Base-by-base conservation (phyloP, 1,140 invertebrate species). In the Chrysomallon squamiferum region DNA sequence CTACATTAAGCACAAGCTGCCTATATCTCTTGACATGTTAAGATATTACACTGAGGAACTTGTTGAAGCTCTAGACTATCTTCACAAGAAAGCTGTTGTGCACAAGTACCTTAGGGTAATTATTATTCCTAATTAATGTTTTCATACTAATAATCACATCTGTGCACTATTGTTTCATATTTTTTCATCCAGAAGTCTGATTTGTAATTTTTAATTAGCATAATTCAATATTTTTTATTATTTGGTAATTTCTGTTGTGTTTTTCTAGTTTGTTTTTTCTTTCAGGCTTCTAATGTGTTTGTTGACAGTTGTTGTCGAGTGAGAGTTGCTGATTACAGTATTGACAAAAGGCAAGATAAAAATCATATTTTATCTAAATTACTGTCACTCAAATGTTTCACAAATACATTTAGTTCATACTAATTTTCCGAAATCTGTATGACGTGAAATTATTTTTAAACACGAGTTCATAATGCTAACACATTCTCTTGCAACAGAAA, bases 1-100 rank as follows among this genome's bases (percentile, higher is more conserved):
- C 38, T 78, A 87, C 86, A 47, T 90, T 86, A 78, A 74, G 88
- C 33, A 86, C 75, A 68, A 87, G 87, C 74, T 87, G 87, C 78
- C 87, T 87, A 62, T 89, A 87, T 49, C 82, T n/a, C 56, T 90
- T 18, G 88, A 89, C 67, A 79, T 90, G 54, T 74, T 93, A 25
- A 87, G 90, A 15, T 86, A 89, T 79, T 88, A 92, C 66, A 88
- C 90, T 1, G 84, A 80, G 7, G 90, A 90, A 50, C 86, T 93
- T 25, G 78, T 94, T 0, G 86, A 88, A 54, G 91, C 90, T 2
- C 73, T 95, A 6, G 83, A 89, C 20, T 93, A 90, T 79, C 83
- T 95, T 15, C 93, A 94, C 76, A 86, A 89, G 50, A 93, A 93
- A 77, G 91, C 91, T 73, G 89, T 94, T 9, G 90, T 92, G 1